These are phyloP conservation scores for Mythimna loreyi DNA, from an alignment of 2,888 invertebrate genomes.

Conservation along the genomic window DNA sequence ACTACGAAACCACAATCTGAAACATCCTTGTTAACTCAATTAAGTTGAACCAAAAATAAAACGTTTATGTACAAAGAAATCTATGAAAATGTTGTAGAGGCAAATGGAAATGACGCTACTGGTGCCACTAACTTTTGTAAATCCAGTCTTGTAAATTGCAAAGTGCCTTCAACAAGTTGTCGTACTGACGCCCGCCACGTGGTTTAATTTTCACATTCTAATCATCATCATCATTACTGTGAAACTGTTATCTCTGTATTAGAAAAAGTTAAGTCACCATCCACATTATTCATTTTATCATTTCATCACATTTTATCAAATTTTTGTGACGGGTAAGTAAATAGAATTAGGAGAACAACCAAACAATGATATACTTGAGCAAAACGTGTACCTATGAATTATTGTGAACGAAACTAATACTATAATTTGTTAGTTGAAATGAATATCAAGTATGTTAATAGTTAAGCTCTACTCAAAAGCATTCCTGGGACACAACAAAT, in stretches of 20 bases:
- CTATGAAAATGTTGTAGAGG: slow-evolving; percentile 4
- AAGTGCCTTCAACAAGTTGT: slow-evolving; percentile 72
- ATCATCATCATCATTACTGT: slow-evolving; percentile 15
- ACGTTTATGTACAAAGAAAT: slow-evolving; percentile 10
- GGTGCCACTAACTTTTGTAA: slow-evolving; percentile 4
- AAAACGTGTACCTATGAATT: slow-evolving; percentile 23
- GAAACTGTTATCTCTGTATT: slow-evolving; percentile 5
- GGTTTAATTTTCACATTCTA: slow-evolving; percentile 16
- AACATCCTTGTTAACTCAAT: slow-evolving; percentile 41
- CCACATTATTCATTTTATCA: slow-evolving; percentile 19
- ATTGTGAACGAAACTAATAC: slow-evolving; percentile 6
- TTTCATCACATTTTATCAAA: slow-evolving; percentile 28
- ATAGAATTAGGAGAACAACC: slow-evolving; percentile 40
- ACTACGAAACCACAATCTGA: slow-evolving; percentile 97
- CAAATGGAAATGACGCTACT: not conserved
- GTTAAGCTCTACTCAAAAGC: slow-evolving; percentile 54
- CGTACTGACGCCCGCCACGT: slow-evolving; percentile 20
- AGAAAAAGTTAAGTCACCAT: slow-evolving; percentile 8
- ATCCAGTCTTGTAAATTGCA: slow-evolving; percentile 57
- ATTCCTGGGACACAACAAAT: slow-evolving; percentile 56
- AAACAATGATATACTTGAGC: slow-evolving; percentile 25
- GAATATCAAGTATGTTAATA: slow-evolving; percentile 21
- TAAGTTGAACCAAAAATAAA: slow-evolving; percentile 30
- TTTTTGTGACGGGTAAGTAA: slow-evolving; percentile 21
- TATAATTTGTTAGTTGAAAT: slow-evolving; percentile 18